These are phyloP conservation scores for Ornithoptera priamus DNA, from an alignment of 2,888 invertebrate species.

Conservation along the genomic window DNA sequence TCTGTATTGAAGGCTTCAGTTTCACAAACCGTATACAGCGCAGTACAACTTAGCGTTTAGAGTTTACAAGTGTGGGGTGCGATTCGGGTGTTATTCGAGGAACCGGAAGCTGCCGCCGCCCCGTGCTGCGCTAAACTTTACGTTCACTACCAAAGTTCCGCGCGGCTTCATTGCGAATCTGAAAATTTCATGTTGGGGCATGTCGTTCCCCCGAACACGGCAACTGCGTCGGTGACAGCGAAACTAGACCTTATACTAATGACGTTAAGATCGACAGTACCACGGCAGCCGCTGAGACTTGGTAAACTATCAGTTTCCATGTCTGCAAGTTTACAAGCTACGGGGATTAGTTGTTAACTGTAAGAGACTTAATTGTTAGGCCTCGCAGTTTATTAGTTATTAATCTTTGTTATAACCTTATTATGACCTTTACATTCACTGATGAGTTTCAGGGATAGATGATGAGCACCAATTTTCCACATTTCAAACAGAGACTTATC, in stretches of 20 bases:
- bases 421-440: too few species aligned
- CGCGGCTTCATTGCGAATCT: slow-evolving; percentile 67
- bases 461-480: too few species aligned
- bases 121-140: slow-evolving; percentile 57
- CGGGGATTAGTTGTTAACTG: slow-evolving; percentile 50
- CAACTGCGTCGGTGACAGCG: slow-evolving; percentile 32
- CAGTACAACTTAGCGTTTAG: background rate
- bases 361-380: slow-evolving; percentile 38
- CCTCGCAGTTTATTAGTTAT: slow-evolving; percentile 22
- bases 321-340: slow-evolving; percentile 45
- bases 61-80: slow-evolving; percentile 11
- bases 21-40: too few species aligned
- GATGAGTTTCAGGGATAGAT: too few species aligned
- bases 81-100: too few species aligned
- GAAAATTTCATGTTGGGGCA: slow-evolving; percentile 56
- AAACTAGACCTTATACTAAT: slow-evolving; percentile 28
- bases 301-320: slow-evolving; percentile 50
- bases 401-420: background rate
- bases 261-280: slow-evolving; percentile 15
- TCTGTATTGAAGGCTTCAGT: background rate
- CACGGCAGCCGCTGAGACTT: slow-evolving; percentile 28
- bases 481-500: too few species aligned
- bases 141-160: slow-evolving; percentile 61
- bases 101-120: slow-evolving; percentile 37
- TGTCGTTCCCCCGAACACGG: slow-evolving; percentile 25